A percentile compares a stretch with the other conserved stretches of the same genome.
Evolutionary conservation across 2,888 invertebrate genomes (phyloP).

Genomic region (Vannuccia rotundouncinata): DNA sequence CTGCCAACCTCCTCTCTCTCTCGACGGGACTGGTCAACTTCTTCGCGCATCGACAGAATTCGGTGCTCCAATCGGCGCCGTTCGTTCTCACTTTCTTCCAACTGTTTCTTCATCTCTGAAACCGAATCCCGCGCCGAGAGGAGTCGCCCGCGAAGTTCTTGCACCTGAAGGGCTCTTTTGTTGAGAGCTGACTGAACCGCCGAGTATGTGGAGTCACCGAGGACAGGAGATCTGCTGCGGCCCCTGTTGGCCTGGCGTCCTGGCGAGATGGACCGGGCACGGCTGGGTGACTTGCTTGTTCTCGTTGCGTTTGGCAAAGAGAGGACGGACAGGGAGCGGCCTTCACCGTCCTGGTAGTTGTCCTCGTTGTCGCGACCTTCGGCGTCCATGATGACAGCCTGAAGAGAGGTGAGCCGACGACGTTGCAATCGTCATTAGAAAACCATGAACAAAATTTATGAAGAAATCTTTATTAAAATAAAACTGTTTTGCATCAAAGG

Average conservation of each 20-base stretch:
- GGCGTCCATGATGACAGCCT: not conserved
- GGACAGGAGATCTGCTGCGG: slow-evolving; percentile 67
- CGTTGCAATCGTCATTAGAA: too few species aligned
- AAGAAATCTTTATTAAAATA: too few species aligned
- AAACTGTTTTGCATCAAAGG: too few species aligned
- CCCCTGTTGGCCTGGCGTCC: too few species aligned
- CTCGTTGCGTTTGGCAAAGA: slow-evolving; percentile 52
- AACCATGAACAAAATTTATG: too few species aligned
- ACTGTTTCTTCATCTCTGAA: slow-evolving; percentile 68
- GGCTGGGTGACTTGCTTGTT: too few species aligned
- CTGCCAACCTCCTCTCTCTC: slow-evolving; percentile 53
- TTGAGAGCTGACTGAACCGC: slow-evolving; percentile 87
- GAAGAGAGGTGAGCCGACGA: too few species aligned
- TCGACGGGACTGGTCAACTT: slow-evolving; percentile 50
- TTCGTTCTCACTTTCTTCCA: slow-evolving; percentile 59
- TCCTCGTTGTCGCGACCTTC: not conserved
- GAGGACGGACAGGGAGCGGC: slow-evolving; percentile 43
- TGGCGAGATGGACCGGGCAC: too few species aligned
- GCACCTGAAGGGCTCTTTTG: slow-evolving; percentile 65
- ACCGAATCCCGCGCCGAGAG: slow-evolving; percentile 75
- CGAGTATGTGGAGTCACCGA: slow-evolving; percentile 88
- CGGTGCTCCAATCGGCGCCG: slow-evolving; percentile 52
- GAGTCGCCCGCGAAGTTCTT: slow-evolving; percentile 68
- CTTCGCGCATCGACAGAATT: slow-evolving; percentile 51
- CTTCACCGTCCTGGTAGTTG: not conserved